These are phyloP conservation scores for Drosophila histrio DNA, from an alignment of 2,888 invertebrate species.

Conservation along the genomic window DNA sequence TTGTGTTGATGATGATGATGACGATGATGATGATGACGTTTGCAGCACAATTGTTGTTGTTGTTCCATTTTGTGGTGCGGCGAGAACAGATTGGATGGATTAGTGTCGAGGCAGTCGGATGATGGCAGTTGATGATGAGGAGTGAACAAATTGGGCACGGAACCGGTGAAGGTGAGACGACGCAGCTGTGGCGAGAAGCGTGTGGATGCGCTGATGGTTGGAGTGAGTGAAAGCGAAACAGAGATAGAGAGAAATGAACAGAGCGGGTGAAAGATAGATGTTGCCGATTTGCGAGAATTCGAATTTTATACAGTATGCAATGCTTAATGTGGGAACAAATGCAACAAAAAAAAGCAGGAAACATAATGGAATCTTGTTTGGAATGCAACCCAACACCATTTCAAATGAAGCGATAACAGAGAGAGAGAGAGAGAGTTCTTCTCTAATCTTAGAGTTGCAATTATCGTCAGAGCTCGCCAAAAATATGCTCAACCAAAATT, in stretches of 20 bases:
- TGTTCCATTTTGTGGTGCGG: conserved; percentile 68
- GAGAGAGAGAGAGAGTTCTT: too few relatives aligned
- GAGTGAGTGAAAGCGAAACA: conserved; percentile 30
- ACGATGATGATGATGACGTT: conserved; percentile 73
- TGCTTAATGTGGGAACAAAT: conserved; percentile 29
- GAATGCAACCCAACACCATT: too few relatives aligned
- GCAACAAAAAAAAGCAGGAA: too few relatives aligned
- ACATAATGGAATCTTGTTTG: too few relatives aligned
- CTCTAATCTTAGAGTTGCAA: too few relatives aligned
- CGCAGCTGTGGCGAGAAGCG: conserved; percentile 82
- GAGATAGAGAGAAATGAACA: not conserved
- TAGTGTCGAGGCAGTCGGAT: conserved; percentile 49
- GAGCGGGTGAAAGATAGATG: conserved; percentile 4
- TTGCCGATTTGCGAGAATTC: conserved; percentile 30
- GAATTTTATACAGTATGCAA: conserved; percentile 45
- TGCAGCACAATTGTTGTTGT: conserved; percentile 74
- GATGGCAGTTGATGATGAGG: conserved; percentile 41
- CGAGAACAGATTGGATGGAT: conserved; percentile 41
- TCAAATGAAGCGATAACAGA: too few relatives aligned
- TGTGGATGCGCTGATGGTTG: conserved; percentile 79
- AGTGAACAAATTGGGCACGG: conserved; percentile 86
- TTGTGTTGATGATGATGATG: conserved; percentile 47
- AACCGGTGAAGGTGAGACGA: conserved; percentile 85
- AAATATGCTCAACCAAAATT: too few relatives aligned
- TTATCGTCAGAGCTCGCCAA: too few relatives aligned